Evolutionary conservation across 2,888 invertebrate genomes (phyloP).

Genomic region (Synergus gifuensis): DNA sequence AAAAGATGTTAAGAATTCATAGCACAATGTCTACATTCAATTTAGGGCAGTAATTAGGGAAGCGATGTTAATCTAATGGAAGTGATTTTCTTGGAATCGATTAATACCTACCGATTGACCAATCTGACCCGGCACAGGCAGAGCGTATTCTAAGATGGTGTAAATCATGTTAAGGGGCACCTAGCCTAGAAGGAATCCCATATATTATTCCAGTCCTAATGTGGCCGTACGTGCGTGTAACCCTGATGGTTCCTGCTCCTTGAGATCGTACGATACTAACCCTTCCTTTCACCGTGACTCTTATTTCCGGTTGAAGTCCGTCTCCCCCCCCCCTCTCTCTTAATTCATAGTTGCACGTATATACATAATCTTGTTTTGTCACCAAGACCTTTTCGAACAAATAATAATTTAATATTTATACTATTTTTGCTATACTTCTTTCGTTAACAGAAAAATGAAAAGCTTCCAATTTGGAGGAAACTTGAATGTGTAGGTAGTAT

Average conservation of each 20-base stretch:
- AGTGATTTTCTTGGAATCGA: conserved; percentile 50
- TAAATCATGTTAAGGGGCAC: conserved; percentile 72
- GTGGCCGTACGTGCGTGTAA: conserved; percentile 76
- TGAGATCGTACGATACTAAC: conserved; percentile 67
- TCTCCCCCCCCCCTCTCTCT: conserved; percentile 10
- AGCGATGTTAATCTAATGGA: background rate
- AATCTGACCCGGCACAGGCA: conserved; percentile 68
- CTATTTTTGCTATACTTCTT: no score
- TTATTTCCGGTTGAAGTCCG: conserved; percentile 72
- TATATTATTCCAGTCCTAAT: conserved; percentile 74
- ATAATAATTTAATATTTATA: background rate
- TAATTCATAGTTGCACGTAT: conserved; percentile 4
- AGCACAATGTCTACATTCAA: background rate
- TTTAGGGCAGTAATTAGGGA: conserved; percentile 15
- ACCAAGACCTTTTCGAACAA: background rate
- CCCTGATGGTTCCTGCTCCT: conserved; percentile 66
- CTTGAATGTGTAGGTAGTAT: no score
- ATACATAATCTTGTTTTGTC: conserved; percentile 4
- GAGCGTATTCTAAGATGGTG: conserved; percentile 71
- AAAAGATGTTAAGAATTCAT: background rate
- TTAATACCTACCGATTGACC: conserved; percentile 62
- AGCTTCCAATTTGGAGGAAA: no score
- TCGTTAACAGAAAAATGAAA: no score
- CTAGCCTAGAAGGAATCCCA: conserved; percentile 64
- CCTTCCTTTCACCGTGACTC: conserved; percentile 64